Percentiles rank a stretch among this genome's conserved stretches.
phyloP scores from a whole-genome alignment of 2,113 vertebrate species.

The Neogale vison region DNA sequence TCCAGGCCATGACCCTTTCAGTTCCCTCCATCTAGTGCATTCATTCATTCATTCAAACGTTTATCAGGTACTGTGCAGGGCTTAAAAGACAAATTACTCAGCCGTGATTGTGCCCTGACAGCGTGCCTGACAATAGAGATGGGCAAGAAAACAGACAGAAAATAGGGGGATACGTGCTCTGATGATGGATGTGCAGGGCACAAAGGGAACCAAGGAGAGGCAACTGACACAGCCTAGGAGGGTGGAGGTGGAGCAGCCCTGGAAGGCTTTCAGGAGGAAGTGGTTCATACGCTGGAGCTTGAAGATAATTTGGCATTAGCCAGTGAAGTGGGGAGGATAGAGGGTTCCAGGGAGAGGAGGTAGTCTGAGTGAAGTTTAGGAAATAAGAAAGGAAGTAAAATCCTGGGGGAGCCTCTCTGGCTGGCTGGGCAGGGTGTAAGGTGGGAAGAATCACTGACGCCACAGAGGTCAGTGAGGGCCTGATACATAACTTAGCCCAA shows the following conservation, averaged over 20 bases:
- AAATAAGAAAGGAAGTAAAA: neutral
- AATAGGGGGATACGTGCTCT: too few relatives aligned
- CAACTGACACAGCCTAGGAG: neutral
- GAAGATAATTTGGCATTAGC: neutral
- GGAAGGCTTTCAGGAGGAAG: neutral
- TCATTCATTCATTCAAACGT: neutral
- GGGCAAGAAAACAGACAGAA: neutral
- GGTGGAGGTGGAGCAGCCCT: neutral
- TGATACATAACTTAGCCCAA: neutral
- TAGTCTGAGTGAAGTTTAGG: neutral
- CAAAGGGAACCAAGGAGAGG: neutral
- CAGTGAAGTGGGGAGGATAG: neutral
- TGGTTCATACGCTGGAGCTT: neutral
- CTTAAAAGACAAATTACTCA: neutral
- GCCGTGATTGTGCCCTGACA: neutral
- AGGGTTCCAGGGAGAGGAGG: neutral
- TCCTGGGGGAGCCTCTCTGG: accelerated
- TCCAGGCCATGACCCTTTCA: neutral
- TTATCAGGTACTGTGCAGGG: neutral
- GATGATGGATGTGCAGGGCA: neutral
- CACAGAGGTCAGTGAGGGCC: neutral
- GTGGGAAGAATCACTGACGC: neutral
- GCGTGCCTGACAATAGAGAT: neutral
- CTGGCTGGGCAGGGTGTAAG: neutral
- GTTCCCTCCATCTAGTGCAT: neutral